Evolutionary conservation across 2,888 invertebrate genomes (phyloP).

Genomic region (Watsonalla binaria): DNA sequence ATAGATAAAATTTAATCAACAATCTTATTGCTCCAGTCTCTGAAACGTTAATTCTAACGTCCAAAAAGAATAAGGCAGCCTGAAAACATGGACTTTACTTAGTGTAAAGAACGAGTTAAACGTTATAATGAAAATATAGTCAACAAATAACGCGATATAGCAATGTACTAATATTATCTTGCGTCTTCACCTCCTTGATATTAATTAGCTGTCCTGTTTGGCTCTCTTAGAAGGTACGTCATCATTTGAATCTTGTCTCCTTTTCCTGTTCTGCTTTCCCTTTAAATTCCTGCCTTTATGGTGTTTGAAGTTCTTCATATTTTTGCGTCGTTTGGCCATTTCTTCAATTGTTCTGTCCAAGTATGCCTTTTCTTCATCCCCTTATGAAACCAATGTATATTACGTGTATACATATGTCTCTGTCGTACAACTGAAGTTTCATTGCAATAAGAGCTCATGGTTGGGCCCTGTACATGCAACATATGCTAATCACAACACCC

Average conservation of each 20-base stretch:
- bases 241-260: slow-evolving; percentile 43
- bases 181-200: background rate
- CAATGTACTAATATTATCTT: too few species aligned
- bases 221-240: slow-evolving; percentile 50
- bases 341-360: slow-evolving; percentile 81
- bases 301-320: slow-evolving; percentile 52
- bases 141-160: background rate
- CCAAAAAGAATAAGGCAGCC: background rate
- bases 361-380: slow-evolving; percentile 85
- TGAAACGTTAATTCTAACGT: too few species aligned
- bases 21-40: background rate
- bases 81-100: background rate
- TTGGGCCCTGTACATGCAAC: too few species aligned
- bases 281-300: slow-evolving; percentile 51
- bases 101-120: background rate
- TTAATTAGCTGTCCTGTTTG: slow-evolving; percentile 42
- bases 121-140: background rate
- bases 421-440: too few species aligned
- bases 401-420: too few species aligned
- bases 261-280: slow-evolving; percentile 50
- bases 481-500: too few species aligned
- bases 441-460: too few species aligned
- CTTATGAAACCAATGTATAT: too few species aligned
- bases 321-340: slow-evolving; percentile 77
- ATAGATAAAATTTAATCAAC: slow-evolving; percentile 1